These are phyloP conservation scores for Orbicella faveolata DNA, from an alignment of 64 coral and sea anemone species.

Conservation along the genomic window DNA sequence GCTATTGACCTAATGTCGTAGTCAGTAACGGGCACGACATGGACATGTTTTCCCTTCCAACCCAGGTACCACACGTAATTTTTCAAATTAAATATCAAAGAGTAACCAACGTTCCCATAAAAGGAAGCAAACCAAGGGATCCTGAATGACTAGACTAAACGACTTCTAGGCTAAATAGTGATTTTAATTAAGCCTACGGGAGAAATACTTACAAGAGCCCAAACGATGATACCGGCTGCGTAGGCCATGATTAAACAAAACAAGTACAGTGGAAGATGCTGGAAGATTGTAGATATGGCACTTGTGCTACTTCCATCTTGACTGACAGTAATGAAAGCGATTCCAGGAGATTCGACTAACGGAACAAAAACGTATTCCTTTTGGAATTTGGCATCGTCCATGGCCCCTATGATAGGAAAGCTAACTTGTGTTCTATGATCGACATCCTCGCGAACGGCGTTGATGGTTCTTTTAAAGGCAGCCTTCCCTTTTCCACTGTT, in stretches of 20 bases:
- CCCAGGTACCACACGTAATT: too few species aligned
- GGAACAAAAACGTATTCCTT: slow-evolving; percentile 32
- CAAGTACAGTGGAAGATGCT: not conserved
- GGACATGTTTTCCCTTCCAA: too few species aligned
- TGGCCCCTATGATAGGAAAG: slow-evolving; percentile 52
- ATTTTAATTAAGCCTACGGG: not conserved
- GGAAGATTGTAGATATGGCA: not conserved
- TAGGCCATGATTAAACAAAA: not conserved
- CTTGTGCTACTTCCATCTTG: not conserved
- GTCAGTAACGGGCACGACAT: too few species aligned
- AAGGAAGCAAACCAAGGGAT: too few species aligned
- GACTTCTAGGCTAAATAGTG: too few species aligned
- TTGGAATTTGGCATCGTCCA: slow-evolving; percentile 20
- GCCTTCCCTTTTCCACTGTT: not conserved
- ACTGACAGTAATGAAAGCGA: slow-evolving; percentile 39
- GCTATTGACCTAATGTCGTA: too few species aligned
- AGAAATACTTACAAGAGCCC: not conserved
- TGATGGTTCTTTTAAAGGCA: slow-evolving; percentile 7
- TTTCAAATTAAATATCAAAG: too few species aligned
- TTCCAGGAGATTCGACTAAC: slow-evolving; percentile 45
- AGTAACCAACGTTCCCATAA: too few species aligned
- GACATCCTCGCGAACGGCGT: slow-evolving; percentile 5
- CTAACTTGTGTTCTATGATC: slow-evolving; percentile 26
- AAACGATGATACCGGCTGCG: not conserved
- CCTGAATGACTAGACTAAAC: too few species aligned